A percentile compares a stretch with the other conserved stretches of the same genome.
phyloP scores from a whole-genome alignment of 2,113 vertebrate species.

The Tachysurus vachellii region DNA sequence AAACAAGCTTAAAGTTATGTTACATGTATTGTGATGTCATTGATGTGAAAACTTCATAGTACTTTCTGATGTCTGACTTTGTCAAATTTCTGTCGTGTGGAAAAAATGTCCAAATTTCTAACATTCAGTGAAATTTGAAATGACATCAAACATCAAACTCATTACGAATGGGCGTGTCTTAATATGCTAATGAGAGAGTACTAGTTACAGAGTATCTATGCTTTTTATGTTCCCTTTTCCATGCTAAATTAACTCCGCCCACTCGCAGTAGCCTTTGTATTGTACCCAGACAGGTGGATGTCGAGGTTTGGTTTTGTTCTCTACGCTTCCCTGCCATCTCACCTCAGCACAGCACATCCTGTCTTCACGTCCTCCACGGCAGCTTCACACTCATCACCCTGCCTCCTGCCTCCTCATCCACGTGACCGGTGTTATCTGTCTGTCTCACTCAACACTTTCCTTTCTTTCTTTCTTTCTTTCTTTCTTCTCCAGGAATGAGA shows the following conservation, averaged over 20 bases:
- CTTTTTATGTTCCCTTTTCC: too few species aligned
- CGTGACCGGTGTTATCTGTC: background rate
- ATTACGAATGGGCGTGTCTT: background rate
- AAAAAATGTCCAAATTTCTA: background rate
- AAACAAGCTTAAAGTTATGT: background rate
- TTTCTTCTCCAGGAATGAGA: conserved; percentile 77
- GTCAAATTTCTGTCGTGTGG: too few species aligned
- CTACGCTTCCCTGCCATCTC: conserved; percentile 53
- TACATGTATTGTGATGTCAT: background rate
- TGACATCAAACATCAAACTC: background rate
- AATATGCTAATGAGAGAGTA: background rate
- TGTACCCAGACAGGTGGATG: background rate
- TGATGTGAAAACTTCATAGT: background rate
- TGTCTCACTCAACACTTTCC: background rate
- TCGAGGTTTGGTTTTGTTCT: background rate
- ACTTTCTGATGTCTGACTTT: too few species aligned
- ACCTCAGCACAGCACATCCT: conserved; percentile 62
- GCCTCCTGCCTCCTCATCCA: background rate
- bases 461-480: background rate
- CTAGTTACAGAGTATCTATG: background rate
- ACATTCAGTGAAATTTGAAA: background rate
- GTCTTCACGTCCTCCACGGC: conserved; percentile 61
- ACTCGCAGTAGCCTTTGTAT: too few species aligned
- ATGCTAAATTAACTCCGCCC: background rate
- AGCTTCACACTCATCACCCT: conserved; percentile 62